These are phyloP conservation scores for Sinodicranocentrus sp. DNA, from an alignment of 2,888 invertebrate species.

Conservation along the genomic window DNA sequence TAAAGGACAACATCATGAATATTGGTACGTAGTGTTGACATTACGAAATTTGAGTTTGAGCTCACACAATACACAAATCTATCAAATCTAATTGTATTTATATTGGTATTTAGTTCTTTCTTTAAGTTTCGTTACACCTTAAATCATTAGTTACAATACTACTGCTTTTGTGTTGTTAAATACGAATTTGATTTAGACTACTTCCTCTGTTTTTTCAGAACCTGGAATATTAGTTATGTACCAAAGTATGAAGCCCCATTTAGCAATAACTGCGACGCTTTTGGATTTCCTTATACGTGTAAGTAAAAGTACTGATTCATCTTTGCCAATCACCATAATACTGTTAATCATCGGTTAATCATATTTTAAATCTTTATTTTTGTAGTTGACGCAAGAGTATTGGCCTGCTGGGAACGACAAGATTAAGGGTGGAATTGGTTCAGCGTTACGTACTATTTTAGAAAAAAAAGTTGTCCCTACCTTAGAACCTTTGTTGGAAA, in stretches of 20 bases:
- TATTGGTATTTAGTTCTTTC: constrained; percentile 28
- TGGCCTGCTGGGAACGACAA: constrained; percentile 88
- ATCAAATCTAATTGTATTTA: no score
- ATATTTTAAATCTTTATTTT: not conserved
- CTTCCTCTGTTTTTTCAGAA: constrained; percentile 84
- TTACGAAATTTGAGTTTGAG: no score
- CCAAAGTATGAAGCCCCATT: constrained; percentile 94
- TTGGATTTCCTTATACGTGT: constrained; percentile 93
- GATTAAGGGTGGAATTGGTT: constrained; percentile 89
- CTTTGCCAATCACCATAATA: constrained; percentile 13
- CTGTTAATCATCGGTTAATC: no score
- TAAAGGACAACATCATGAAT: constrained; percentile 96
- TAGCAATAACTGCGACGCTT: constrained; percentile 92
- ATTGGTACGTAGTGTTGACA: constrained; percentile 81
- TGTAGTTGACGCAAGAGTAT: constrained; percentile 91
- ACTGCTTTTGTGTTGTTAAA: no score
- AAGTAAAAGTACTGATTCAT: constrained; percentile 77
- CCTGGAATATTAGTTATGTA: constrained; percentile 96
- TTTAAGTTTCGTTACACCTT: no score
- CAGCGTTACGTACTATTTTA: constrained; percentile 90
- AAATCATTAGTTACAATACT: no score
- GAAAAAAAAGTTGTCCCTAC: constrained; percentile 95
- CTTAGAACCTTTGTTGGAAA: constrained; percentile 91
- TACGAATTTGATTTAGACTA: no score
- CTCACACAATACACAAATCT: no score